Conservation (phyloP, 2,888 invertebrate genomes). For the Dasysyrphus albostriatus region DNA sequence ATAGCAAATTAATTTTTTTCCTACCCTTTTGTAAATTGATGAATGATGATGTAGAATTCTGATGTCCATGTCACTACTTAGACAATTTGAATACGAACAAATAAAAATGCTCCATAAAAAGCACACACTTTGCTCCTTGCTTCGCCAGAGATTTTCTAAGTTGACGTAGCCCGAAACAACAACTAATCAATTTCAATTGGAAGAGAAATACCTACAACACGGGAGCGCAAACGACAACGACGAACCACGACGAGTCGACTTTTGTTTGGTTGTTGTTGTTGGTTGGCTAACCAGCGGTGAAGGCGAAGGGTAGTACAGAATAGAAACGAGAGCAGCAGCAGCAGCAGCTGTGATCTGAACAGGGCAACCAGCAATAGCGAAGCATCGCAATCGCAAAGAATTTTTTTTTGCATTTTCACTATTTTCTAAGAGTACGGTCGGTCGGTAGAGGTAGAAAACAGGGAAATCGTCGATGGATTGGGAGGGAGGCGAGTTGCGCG, state of each 20-base stretch:
- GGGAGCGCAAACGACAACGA: slow-evolving; percentile 19
- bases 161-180: slow-evolving; percentile 41
- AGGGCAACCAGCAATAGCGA: slow-evolving; percentile 66
- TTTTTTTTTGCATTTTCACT: slow-evolving; percentile 44
- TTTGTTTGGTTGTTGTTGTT: neutral
- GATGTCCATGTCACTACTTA: slow-evolving; percentile 4
- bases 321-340: slow-evolving; percentile 74
- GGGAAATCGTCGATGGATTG: slow-evolving; percentile 18
- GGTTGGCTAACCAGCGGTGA: slow-evolving; percentile 6
- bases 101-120: slow-evolving; percentile 48
- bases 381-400: slow-evolving; percentile 63
- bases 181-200: slow-evolving; percentile 53
- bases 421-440: slow-evolving; percentile 61
- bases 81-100: slow-evolving; percentile 2
- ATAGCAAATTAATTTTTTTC: slow-evolving; percentile 36
- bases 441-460: slow-evolving; percentile 41
- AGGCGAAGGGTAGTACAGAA: slow-evolving; percentile 48
- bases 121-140: slow-evolving; percentile 49
- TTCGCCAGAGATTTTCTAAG: slow-evolving; percentile 16
- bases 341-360: slow-evolving; percentile 74
- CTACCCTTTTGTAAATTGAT: slow-evolving; percentile 20
- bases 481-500: slow-evolving; percentile 56
- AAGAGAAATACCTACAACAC: slow-evolving; percentile 51
- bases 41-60: neutral
- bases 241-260: slow-evolving; percentile 2